Evolutionary conservation across 2,113 vertebrate genomes (phyloP), one percentile per base, ranked within the genome.

Genomic region (Peromyscus polionotus): DNA sequence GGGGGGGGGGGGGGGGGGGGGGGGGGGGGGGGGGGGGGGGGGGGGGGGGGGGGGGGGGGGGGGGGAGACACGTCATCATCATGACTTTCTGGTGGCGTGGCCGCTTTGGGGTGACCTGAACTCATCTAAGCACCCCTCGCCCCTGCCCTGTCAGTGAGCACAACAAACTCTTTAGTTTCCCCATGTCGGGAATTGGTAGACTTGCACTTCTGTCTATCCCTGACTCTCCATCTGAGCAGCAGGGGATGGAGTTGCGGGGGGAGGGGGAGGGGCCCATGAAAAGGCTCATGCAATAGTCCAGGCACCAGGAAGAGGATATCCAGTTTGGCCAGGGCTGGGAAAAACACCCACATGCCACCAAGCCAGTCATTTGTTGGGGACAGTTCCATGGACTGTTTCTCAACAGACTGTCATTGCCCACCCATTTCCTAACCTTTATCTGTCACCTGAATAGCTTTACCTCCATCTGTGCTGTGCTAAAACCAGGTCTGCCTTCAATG

Each of bases 261-360:
- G 26, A 16, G 39, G 11, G 14, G 13, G 14, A 16, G n/a, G 5
- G 26, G 16, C 22, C 81, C 61, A 24, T 12, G 26, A 45, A 85
- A 85, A 16, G 36, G n/a, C 24, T 13, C 22, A 0, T 2, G n/a
- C 36, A 39, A 28, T 42, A 67, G 19, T 51, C 19, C 10, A 3
- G 67, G 65, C 5, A 51, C 94, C 8, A 24, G 26, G 3, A 51
- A 28, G 84, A 3, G 2, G 13, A 26, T 11, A 3, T 13, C 39
- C 54, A 17, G 42, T 36, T 73, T 70, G 72, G n/a, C 48, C 1
- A 63, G 39, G 39, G 61, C 94, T 65, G 31, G 39, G 68, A 93
- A n/a, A 72, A 59, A 70, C 0, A 3, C n/a, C 4, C 14, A n/a
- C 45, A 3, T 0, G 0, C 16, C 0, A 1, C 20, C 9, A 4